These are phyloP conservation scores for Australoheros scitulus DNA, from an alignment of 2,113 vertebrate species.

Conservation along the genomic window DNA sequence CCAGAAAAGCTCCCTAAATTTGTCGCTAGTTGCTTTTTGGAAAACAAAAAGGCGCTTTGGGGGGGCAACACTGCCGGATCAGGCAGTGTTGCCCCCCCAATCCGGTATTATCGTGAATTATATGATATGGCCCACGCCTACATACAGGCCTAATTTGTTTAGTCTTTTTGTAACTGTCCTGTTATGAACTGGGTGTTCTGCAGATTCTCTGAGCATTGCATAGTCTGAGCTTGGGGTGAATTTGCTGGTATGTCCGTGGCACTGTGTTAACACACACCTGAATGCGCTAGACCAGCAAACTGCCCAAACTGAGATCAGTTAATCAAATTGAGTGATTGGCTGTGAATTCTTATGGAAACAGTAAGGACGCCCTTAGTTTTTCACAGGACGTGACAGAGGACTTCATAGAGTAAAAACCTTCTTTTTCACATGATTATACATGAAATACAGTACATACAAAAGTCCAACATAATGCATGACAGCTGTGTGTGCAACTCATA, in stretches of 20 bases:
- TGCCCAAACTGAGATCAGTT: not conserved
- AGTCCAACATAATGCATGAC: not conserved
- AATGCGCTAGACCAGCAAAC: not conserved
- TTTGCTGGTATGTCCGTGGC: not conserved
- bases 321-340: not conserved
- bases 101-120: too few species aligned
- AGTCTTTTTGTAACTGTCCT: not conserved
- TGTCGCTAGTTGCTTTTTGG: too few species aligned
- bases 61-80: too few species aligned
- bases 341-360: not conserved
- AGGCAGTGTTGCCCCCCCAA: too few species aligned
- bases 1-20: too few species aligned
- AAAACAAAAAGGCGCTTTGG: too few species aligned
- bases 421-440: not conserved
- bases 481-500: fast-evolving
- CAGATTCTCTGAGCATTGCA: not conserved
- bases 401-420: not conserved
- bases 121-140: too few species aligned
- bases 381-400: too few species aligned
- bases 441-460: not conserved
- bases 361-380: too few species aligned
- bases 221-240: not conserved
- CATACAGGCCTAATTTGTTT: not conserved
- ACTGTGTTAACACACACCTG: not conserved
- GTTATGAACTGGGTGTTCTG: not conserved